Conservation (phyloP, 2,113 vertebrate species). For the Eira barbara region DNA sequence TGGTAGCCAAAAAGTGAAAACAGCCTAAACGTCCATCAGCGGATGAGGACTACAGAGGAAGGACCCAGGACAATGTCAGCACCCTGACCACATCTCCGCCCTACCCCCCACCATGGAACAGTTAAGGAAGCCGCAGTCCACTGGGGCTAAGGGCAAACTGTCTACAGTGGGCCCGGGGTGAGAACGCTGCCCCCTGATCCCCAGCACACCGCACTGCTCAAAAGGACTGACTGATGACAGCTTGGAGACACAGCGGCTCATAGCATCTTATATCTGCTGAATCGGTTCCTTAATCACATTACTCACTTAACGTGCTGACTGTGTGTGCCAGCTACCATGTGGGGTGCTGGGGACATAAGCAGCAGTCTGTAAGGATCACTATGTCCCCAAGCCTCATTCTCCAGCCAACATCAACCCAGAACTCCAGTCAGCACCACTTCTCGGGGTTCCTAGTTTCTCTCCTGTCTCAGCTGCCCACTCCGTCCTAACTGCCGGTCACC, state of each 20-base stretch:
- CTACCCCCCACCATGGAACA: neutral
- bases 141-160: neutral
- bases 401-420: neutral
- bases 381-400: neutral
- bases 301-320: neutral
- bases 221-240: neutral
- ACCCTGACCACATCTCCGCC: too few relatives aligned
- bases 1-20: neutral
- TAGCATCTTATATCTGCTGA: neutral
- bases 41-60: neutral
- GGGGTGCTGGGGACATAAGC: neutral
- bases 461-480: neutral
- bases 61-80: neutral
- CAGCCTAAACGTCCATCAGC: neutral
- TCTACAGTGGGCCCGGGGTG: neutral
- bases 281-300: neutral
- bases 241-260: neutral
- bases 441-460: neutral
- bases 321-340: neutral
- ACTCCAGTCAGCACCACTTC: neutral
- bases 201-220: neutral
- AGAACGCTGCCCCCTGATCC: neutral
- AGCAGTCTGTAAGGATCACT: neutral
- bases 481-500: neutral
- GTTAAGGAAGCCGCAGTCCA: neutral